Evolutionary conservation across 53 echinoderm and acorn worm species (phyloP).

Genomic region (Hippasteria phrygiana): DNA sequence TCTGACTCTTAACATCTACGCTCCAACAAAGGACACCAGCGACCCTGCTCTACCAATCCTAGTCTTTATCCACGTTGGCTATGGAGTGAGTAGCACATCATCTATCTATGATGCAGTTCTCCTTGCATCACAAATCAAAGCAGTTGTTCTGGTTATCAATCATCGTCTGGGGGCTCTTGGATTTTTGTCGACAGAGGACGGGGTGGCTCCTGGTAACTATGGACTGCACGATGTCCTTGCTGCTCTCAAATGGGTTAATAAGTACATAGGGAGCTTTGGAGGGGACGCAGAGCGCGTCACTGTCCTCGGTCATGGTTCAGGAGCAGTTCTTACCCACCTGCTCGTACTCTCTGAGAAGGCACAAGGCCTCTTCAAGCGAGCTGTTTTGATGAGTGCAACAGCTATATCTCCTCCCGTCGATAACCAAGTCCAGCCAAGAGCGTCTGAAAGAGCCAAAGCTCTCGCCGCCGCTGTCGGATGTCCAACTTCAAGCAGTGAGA

Average conservation of each 20-base stretch:
- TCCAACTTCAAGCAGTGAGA: not conserved
- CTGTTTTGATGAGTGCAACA: constrained; percentile 57
- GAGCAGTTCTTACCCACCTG: constrained; percentile 60
- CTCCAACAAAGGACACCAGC: constrained; percentile 45
- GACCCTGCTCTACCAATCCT: constrained; percentile 69
- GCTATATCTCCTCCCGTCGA: constrained; percentile 20
- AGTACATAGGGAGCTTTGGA: constrained; percentile 76
- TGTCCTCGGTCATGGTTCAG: constrained; percentile 70
- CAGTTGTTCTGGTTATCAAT: constrained; percentile 74
- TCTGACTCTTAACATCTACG: constrained; percentile 74
- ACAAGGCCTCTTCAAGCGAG: constrained; percentile 68
- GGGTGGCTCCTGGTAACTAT: constrained; percentile 71
- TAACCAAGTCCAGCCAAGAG: constrained; percentile 15
- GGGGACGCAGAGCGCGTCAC: constrained; percentile 73
- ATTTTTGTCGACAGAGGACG: constrained; percentile 71
- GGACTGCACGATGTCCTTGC: constrained; percentile 76
- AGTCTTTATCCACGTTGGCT: constrained; percentile 69
- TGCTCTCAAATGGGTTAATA: constrained; percentile 73
- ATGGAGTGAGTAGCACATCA: constrained; percentile 32
- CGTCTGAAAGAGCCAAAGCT: constrained; percentile 23
- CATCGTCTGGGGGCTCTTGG: constrained; percentile 84
- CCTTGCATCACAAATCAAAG: constrained; percentile 61
- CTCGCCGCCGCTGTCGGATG: constrained; percentile 55
- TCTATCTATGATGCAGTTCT: constrained; percentile 57
- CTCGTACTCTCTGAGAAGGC: constrained; percentile 57